Base-by-base conservation (phyloP, 2,113 vertebrate genomes). In the Salvelinus alpinus region DNA sequence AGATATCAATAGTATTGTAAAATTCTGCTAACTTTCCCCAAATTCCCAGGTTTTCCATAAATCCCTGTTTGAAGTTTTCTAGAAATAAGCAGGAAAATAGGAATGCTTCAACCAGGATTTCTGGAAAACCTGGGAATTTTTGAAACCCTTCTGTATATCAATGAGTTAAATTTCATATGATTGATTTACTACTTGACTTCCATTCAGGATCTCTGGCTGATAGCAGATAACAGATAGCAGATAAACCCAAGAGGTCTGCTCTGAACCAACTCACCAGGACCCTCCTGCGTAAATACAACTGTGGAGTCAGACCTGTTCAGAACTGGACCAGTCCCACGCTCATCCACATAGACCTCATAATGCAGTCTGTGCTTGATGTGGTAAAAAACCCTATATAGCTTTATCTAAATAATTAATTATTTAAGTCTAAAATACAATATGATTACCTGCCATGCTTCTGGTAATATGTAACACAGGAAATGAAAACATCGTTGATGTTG, bases 351-450 rank as follows among this genome's bases (percentile, higher is more conserved):
- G 95, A 96, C 78, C 86, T 96, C 4, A 90, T 91, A 2, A 87
- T 96, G 22, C 91, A 93, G 47, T 94, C 95, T 4, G 90, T 96
- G 3, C 81, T 96, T 12, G 93, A 95, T 24, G 95, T 96, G 94
- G 95, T 96, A 86, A 44, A 14, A 7, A 51, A 22, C n/a, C 4
- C 16, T 7, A n/a, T 62, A n/a, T 62, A 22, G 59, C n/a, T 13
- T 62, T 8, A 20, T 24, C 59, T 62, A n/a, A 57, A 20, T 20
- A 9, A 57, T 57, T 1, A 20, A 57, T 14, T 57, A 20, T 5
- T 20, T 57, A 18, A 18, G 5, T 57, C 18, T 57, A 18, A 44
- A 44, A 62, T 22, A 24, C n/a, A 62, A 16, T 62, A 11, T 9
- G 13, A 54, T 54, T 54, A 54, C 16, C 51, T 44, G 38, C 9